Percentiles rank a stretch among this genome's conserved stretches.
These are phyloP conservation scores for Drosophila ochracea DNA, from an alignment of 2,888 invertebrate genomes.

Conservation along the genomic window DNA sequence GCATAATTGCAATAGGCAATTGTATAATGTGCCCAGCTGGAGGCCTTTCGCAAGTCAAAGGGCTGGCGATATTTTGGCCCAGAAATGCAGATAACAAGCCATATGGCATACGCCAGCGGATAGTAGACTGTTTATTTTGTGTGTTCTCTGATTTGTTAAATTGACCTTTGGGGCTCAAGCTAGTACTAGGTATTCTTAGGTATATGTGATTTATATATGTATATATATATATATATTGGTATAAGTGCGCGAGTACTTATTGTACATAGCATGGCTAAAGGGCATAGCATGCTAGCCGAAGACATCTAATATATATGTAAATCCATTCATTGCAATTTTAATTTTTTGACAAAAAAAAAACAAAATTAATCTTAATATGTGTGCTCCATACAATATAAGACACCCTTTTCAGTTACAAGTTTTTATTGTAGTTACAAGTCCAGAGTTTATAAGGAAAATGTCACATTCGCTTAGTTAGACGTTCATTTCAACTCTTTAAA, in stretches of 20 bases:
- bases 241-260: background rate
- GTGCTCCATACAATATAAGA: too few relatives aligned
- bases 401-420: background rate
- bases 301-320: background rate
- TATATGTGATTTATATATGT: background rate
- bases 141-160: background rate
- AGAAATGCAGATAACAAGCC: slow-evolving; percentile 30
- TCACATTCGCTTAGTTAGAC: background rate
- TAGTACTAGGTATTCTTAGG: background rate
- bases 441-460: background rate
- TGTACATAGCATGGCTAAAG: background rate
- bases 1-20: slow-evolving; percentile 50
- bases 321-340: background rate
- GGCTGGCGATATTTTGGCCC: slow-evolving; percentile 8
- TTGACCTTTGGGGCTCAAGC: background rate
- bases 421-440: background rate
- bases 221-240: background rate
- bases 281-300: background rate
- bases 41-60: slow-evolving; percentile 16
- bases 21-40: slow-evolving; percentile 43
- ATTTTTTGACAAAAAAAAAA: background rate
- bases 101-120: background rate
- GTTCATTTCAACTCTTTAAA: background rate
- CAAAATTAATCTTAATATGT: background rate
- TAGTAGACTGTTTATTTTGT: background rate